These are phyloP conservation scores for Cheilosia urbana DNA, from an alignment of 2,888 invertebrate species.

Conservation along the genomic window DNA sequence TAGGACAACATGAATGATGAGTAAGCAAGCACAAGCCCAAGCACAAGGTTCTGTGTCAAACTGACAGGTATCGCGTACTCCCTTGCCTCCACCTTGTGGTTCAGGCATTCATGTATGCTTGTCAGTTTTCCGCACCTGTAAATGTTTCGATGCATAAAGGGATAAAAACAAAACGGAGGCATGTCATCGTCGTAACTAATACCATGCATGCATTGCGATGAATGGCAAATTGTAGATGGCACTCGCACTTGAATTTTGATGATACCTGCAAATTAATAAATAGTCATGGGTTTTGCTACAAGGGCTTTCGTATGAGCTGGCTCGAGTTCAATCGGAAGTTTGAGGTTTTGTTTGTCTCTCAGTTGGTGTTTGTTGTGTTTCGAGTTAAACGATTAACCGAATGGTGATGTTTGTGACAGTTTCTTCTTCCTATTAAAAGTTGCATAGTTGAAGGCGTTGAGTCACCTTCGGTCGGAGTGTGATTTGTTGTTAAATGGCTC, in stretches of 20 bases:
- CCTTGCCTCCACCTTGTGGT: not conserved
- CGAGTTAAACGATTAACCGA: not conserved
- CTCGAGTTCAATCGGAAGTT: not conserved
- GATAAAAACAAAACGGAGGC: not conserved
- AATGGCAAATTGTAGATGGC: conserved; percentile 30
- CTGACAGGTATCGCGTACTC: conserved; percentile 37
- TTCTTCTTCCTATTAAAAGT: no score
- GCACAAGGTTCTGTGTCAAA: conserved; percentile 34
- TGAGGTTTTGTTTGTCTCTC: not conserved
- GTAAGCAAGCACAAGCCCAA: conserved; percentile 29
- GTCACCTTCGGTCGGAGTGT: no score
- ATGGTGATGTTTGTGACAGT: not conserved
- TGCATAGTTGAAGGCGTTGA: no score
- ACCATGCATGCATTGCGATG: conserved; percentile 1
- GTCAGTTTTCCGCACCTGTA: conserved; percentile 23
- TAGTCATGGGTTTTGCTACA: conserved; percentile 10
- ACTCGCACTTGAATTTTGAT: conserved; percentile 42
- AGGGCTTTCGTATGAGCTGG: conserved; percentile 1
- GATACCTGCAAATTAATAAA: conserved; percentile 38
- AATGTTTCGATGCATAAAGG: conserved; percentile 4
- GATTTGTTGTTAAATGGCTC: no score
- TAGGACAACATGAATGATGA: conserved; percentile 57
- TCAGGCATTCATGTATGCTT: conserved; percentile 1
- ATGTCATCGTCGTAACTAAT: conserved; percentile 40
- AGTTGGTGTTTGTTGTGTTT: not conserved